Evolutionary conservation across 2,797 vertebrate genomes (phyloP), one percentile per base, ranked within the genome.

Genomic region (Melanotaenia maccullochi): DNA sequence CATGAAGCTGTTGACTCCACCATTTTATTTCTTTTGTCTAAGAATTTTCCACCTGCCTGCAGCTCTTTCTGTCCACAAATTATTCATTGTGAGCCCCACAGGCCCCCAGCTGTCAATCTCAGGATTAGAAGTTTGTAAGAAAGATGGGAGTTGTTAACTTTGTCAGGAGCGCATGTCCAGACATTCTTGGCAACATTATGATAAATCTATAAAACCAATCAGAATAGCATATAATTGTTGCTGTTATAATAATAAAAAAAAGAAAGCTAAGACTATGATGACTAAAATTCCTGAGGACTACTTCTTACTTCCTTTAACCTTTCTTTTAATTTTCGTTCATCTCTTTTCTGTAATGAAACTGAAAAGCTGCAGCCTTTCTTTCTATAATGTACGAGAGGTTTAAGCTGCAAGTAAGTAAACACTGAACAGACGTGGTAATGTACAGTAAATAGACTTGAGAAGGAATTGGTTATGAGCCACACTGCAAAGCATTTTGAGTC

Each of bases 11-110:
- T 92, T 93, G 92, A 91, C 88, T 91, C 85, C 80, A 71, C 85
- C 86, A 85, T 92, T 93, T 92, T 91, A 90, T 93, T 92, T 89
- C 90, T 91, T 89, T 91, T 92, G 87, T 92, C 87, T 91, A 78
- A 0, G 71, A 89, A 84, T 83, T 87, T 87, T 90, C 86, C 60
- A 60, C 71, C 79, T 70, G 87, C 88, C 91, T 87, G 82, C 79
- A 87, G 90, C 85, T 76, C 74, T 89, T 81, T 85, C 63, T 79
- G 71, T 72, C 71, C 78, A 87, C 86, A 82, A 88, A 90, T 91
- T 84, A 92, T 91, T 92, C 85, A 88, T 85, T 12, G 13, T 28
- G 74, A 65, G 78, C 75, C 84, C 88, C 71, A 59, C 60, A 71
- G 85, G 80, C 81, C 64, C 32, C 24, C 47, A 44, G 65, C 86